phyloP scores from a whole-genome alignment of 2,888 invertebrate species.

The Drosophila basisetae region DNA sequence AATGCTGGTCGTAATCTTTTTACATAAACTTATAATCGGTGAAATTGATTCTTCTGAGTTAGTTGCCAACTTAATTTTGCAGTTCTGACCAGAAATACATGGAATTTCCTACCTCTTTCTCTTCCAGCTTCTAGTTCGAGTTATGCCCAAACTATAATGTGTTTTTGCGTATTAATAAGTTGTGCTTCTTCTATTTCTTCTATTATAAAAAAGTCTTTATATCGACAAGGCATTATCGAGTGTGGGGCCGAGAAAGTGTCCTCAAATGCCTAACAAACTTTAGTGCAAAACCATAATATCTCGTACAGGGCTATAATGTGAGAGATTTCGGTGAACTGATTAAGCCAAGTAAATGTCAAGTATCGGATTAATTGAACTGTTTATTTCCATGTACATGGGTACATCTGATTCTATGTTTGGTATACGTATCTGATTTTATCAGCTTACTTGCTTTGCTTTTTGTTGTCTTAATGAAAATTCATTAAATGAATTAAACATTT shows the following conservation, averaged over 20 bases:
- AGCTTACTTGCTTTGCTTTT: slow-evolving; percentile 22
- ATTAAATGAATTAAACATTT: slow-evolving; percentile 60
- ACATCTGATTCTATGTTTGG: background rate
- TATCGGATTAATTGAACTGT: background rate
- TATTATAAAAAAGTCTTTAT: background rate
- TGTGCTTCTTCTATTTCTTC: background rate
- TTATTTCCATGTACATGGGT: background rate
- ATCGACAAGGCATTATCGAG: no score
- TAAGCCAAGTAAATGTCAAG: background rate
- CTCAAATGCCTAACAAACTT: no score
- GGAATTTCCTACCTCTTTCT: background rate
- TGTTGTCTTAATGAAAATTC: slow-evolving; percentile 54
- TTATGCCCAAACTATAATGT: background rate
- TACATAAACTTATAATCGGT: background rate
- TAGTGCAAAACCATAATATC: no score
- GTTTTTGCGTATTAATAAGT: background rate
- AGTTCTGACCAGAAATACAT: background rate
- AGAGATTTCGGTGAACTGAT: background rate
- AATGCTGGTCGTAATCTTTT: background rate
- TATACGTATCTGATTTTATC: slow-evolving; percentile 30
- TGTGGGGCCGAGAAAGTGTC: no score
- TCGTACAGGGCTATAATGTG: background rate
- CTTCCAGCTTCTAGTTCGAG: background rate
- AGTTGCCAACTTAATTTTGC: background rate
- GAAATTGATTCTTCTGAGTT: background rate